These are phyloP conservation scores for Drosophila prolongata DNA, from an alignment of 2,888 invertebrate species.

Conservation along the genomic window DNA sequence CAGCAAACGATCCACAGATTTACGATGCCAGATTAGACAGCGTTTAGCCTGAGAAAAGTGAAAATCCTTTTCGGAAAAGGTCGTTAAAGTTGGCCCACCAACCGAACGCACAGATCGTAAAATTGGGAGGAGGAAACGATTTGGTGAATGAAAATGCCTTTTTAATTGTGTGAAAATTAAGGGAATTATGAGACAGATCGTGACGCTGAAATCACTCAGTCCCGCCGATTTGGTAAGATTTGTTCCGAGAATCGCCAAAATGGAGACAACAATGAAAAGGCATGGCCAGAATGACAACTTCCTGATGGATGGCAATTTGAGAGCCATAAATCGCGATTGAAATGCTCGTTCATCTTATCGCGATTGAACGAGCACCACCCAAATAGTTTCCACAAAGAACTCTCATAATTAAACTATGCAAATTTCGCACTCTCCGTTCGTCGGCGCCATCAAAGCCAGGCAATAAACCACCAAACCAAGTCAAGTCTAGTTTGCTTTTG, in stretches of 20 bases:
- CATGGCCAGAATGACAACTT: slow-evolving; percentile 42
- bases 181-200: slow-evolving; percentile 21
- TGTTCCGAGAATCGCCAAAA: slow-evolving; percentile 29
- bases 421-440: slow-evolving; percentile 60
- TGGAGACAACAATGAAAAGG: slow-evolving; percentile 17
- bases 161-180: slow-evolving; percentile 67
- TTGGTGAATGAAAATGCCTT: slow-evolving; percentile 61
- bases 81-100: slow-evolving; percentile 39
- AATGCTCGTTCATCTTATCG: slow-evolving; percentile 62
- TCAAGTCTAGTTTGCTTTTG: slow-evolving; percentile 17
- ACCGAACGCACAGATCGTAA: slow-evolving; percentile 45
- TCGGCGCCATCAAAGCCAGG: slow-evolving; percentile 49
- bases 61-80: slow-evolving; percentile 52
- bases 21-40: slow-evolving; percentile 60
- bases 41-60: slow-evolving; percentile 58
- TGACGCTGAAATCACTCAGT: slow-evolving; percentile 5
- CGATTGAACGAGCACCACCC: slow-evolving; percentile 49
- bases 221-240: slow-evolving; percentile 40
- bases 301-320: slow-evolving; percentile 62
- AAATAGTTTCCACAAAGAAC: slow-evolving; percentile 56
- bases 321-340: slow-evolving; percentile 59
- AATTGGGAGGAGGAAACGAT: slow-evolving; percentile 23
- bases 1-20: slow-evolving; percentile 52
- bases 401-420: slow-evolving; percentile 78
- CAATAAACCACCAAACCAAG: slow-evolving; percentile 32